Percentiles rank a stretch among this genome's conserved stretches.
These are phyloP conservation scores for Antheraea mylitta DNA, from an alignment of 1,140 invertebrate genomes.

Conservation along the genomic window DNA sequence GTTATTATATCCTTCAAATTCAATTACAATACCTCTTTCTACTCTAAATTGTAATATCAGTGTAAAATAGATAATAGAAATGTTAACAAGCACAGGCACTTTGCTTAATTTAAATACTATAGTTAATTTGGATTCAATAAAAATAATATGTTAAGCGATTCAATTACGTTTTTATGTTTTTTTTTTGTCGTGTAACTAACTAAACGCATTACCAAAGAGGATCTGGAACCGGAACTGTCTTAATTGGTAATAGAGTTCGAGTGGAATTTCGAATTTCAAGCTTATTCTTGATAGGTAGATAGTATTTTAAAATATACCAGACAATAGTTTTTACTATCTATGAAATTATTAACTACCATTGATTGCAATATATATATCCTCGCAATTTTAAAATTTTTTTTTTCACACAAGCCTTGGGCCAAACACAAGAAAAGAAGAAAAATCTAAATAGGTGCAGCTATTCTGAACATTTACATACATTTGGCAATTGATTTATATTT, in stretches of 20 bases:
- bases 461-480: too few species aligned
- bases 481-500: too few species aligned
- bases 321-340: neutral
- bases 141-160: slow-evolving; percentile 49
- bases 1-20: too few species aligned
- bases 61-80: neutral
- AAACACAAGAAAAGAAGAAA: too few species aligned
- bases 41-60: neutral
- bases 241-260: neutral
- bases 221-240: slow-evolving; percentile 67
- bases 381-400: too few species aligned
- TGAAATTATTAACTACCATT: too few species aligned
- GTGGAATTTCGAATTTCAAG: neutral
- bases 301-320: neutral
- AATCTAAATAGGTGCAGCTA: too few species aligned
- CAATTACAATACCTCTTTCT: too few species aligned
- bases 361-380: too few species aligned
- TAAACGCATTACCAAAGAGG: slow-evolving; percentile 58
- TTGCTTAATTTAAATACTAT: neutral
- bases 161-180: slow-evolving; percentile 51
- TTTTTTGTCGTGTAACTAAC: slow-evolving; percentile 31
- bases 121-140: slow-evolving; percentile 38
- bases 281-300: neutral
- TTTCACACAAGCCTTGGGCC: too few species aligned
- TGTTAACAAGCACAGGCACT: slow-evolving; percentile 1